phyloP scores from a whole-genome alignment of 2,888 invertebrate genomes.

The Rotaria macrura region DNA sequence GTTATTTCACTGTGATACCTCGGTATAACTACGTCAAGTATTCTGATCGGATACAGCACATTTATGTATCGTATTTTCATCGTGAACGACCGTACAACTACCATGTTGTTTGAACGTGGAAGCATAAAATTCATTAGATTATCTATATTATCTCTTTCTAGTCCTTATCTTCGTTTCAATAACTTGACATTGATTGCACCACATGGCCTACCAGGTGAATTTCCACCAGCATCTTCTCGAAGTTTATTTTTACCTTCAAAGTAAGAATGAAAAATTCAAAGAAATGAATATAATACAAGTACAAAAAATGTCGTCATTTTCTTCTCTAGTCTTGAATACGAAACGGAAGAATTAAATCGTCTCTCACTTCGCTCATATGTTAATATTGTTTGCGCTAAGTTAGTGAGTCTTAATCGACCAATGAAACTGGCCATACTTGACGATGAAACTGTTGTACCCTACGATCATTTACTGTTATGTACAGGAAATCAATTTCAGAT shows the following conservation, averaged over 20 bases:
- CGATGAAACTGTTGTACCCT: conserved; percentile 42
- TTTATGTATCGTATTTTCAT: no score
- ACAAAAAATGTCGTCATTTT: not conserved
- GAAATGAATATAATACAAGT: not conserved
- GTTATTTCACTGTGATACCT: no score
- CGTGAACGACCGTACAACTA: no score
- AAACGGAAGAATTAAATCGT: conserved; percentile 49
- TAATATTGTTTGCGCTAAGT: conserved; percentile 55
- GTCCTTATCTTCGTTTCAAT: conserved; percentile 58
- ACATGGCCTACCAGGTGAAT: conserved; percentile 56
- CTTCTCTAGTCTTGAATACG: conserved; percentile 37
- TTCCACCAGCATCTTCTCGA: conserved; percentile 40
- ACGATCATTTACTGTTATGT: conserved; percentile 47
- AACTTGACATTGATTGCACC: conserved; percentile 63
- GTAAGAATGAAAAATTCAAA: not conserved
- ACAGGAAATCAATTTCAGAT: conserved; percentile 47
- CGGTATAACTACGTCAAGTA: no score
- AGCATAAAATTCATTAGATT: no score
- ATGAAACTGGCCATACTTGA: conserved; percentile 44
- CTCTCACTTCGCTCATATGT: conserved; percentile 59
- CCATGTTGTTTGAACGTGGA: no score
- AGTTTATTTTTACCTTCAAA: conserved; percentile 35
- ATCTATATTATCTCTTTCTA: no score
- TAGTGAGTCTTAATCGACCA: conserved; percentile 46
- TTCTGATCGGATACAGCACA: no score